phyloP scores from a whole-genome alignment of 2,113 vertebrate species.

The Salminus brasiliensis region DNA sequence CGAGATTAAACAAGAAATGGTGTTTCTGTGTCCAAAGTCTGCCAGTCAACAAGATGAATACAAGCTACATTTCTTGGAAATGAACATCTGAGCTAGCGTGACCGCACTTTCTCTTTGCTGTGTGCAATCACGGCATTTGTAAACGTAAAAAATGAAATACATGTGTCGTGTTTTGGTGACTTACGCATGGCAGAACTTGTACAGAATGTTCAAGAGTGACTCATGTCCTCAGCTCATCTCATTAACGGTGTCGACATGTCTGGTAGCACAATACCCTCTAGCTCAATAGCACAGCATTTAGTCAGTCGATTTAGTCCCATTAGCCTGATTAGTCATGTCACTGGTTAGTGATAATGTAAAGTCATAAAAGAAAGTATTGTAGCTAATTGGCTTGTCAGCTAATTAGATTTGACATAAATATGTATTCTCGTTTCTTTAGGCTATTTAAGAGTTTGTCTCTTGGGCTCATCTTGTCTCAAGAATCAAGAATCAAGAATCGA shows the following conservation, averaged over 20 bases:
- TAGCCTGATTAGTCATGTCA: too few relatives aligned
- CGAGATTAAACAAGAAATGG: not conserved
- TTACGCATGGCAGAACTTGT: not conserved
- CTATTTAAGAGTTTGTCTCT: not conserved
- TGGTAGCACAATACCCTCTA: not conserved
- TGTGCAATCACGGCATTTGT: not conserved
- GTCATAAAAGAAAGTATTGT: not conserved
- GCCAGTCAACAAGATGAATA: not conserved
- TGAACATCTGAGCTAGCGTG: not conserved
- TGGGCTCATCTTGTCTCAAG: not conserved
- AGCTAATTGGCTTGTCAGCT: not conserved
- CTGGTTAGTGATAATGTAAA: not conserved
- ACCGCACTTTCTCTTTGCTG: not conserved
- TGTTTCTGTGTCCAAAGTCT: not conserved
- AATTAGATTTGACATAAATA: not conserved
- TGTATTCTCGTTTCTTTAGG: not conserved
- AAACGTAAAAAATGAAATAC: constrained; percentile 3
- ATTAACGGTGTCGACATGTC: not conserved
- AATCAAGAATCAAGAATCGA: too few relatives aligned
- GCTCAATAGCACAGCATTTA: constrained; percentile 26
- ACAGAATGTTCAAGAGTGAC: not conserved
- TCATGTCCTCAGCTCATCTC: not conserved
- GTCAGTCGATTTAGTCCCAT: too few relatives aligned
- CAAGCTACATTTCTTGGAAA: not conserved
- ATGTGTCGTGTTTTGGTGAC: not conserved